Base-by-base conservation (phyloP, 92 coral and sea anemone genomes). In the Montipora capitata region DNA sequence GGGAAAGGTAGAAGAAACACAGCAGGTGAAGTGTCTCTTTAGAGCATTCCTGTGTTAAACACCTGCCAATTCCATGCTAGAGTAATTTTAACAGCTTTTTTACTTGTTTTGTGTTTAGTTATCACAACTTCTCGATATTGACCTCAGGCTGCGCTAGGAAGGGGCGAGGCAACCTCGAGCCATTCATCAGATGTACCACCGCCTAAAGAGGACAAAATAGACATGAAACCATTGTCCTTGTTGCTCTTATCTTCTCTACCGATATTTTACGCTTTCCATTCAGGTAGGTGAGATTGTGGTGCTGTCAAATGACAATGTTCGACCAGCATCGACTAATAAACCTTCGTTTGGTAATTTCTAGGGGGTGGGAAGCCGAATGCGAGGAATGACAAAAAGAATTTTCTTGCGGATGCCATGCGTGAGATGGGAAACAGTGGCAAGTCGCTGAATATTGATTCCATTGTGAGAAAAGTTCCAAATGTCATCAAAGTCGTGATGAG, bases 381-480 rank as follows among this genome's bases (percentile, higher is more conserved):
- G 20, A 73, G 27, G 6, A 65, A 74, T 38, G 77, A 73, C 20
- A 95, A 91, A 72, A 93, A 92, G 85, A 94, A 96, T 61, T 95
- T 95, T 64, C 94, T 95, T 2, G 90, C 91, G 17, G 98, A 95
- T 83, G 98, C 98, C 38, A 95, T 95, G 98, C 91, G 85, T 14
- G 98, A 93, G 83, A 94, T 95, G 98, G 96, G 85, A 38, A 78
- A 69, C 61, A 94, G 96, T 12, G 71, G 78, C 35, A 82, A 83
- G 48, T 2, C 72, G 18, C 10, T 51, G 17, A 85, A 10, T 67
- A 54, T 20, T 39, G 72, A 58, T 27, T 75, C 81, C 10, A 16
- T 59, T 39, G 82, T 49, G 7, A 66, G 75, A 10, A 76, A 18
- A 18, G 75, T 68, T 85, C 89, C 89, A 65, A 85, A 77, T 43